phyloP scores from a whole-genome alignment of 2,888 invertebrate genomes.

The Spodoptera picta region DNA sequence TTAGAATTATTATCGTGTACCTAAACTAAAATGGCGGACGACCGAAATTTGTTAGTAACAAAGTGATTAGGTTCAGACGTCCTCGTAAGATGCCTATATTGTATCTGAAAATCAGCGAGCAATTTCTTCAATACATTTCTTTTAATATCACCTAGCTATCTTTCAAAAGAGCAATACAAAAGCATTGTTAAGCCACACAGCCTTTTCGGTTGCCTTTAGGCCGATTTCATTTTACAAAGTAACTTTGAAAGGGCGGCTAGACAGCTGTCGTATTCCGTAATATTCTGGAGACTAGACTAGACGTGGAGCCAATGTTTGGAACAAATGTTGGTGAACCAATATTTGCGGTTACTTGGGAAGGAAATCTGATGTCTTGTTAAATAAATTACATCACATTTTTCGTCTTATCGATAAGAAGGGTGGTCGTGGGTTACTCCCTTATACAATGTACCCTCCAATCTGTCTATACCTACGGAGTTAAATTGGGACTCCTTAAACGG shows the following conservation, averaged over 20 bases:
- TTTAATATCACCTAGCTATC: slow-evolving; percentile 42
- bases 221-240: slow-evolving; percentile 80
- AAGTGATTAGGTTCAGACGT: slow-evolving; percentile 10
- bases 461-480: slow-evolving; percentile 43
- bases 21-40: not conserved
- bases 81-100: not conserved
- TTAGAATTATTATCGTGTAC: too few relatives aligned
- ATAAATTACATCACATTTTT: slow-evolving; percentile 38
- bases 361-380: slow-evolving; percentile 9
- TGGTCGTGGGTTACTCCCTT: slow-evolving; percentile 9
- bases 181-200: slow-evolving; percentile 61
- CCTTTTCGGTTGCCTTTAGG: slow-evolving; percentile 67
- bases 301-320: slow-evolving; percentile 22
- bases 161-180: slow-evolving; percentile 44
- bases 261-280: slow-evolving; percentile 59
- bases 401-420: slow-evolving; percentile 19
- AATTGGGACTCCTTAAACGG: slow-evolving; percentile 39
- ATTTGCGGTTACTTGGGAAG: slow-evolving; percentile 12
- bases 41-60: not conserved
- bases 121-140: slow-evolving; percentile 33
- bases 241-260: slow-evolving; percentile 60
- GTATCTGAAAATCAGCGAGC: slow-evolving; percentile 14
- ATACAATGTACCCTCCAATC: slow-evolving; percentile 32
- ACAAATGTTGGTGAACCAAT: slow-evolving; percentile 19
- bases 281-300: slow-evolving; percentile 49